phyloP scores from a whole-genome alignment of 1,140 invertebrate species.

The Cotesia vestalis region DNA sequence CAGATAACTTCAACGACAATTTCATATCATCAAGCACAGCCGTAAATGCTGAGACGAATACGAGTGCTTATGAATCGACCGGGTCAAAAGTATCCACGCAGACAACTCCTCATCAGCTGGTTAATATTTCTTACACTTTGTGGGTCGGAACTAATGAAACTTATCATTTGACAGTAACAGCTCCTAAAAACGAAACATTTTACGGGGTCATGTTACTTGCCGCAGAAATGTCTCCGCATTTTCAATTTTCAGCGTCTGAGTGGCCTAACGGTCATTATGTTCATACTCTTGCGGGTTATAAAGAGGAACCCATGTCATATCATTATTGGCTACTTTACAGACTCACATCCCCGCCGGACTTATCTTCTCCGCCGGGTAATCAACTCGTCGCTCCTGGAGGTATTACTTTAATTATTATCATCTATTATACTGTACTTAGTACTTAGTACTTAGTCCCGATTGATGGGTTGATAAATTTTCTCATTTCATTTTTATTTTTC shows the following conservation, averaged over 20 bases:
- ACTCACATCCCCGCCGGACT: conserved; percentile 78
- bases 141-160: conserved; percentile 86
- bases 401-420: conserved; percentile 51
- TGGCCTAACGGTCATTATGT: conserved; percentile 93
- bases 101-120: conserved; percentile 48
- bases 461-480: no score
- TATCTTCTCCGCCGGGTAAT: conserved; percentile 80
- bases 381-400: conserved; percentile 85
- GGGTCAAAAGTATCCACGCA: conserved; percentile 24
- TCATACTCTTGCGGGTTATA: conserved; percentile 84
- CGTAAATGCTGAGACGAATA: conserved; percentile 43
- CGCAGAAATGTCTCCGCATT: conserved; percentile 76
- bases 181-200: conserved; percentile 82
- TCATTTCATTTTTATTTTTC: no score
- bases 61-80: conserved; percentile 40
- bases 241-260: conserved; percentile 79
- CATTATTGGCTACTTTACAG: conserved; percentile 89
- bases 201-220: conserved; percentile 86
- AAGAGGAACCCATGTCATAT: conserved; percentile 87
- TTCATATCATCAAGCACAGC: conserved; percentile 41
- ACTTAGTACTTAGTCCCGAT: no score
- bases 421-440: no score
- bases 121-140: conserved; percentile 83
- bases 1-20: conserved; percentile 49
- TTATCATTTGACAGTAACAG: conserved; percentile 74